Conservation (phyloP, 2,113 vertebrate species). For the Ramphastos sulfuratus region DNA sequence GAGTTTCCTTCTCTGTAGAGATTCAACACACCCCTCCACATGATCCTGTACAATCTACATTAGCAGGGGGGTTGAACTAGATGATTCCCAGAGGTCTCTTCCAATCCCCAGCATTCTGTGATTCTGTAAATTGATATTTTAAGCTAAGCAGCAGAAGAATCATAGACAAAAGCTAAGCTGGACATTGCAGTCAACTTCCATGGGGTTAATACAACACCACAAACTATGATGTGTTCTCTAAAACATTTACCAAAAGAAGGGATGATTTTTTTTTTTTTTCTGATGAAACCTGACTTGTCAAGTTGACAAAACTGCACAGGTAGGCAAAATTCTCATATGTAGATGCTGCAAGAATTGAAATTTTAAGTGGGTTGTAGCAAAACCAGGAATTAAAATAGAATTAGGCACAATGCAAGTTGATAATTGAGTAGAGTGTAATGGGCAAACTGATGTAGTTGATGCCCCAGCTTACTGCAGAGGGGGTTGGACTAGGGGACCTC, state of each 20-base stretch:
- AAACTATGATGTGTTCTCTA: background rate
- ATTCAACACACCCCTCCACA: too few species aligned
- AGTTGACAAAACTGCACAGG: background rate
- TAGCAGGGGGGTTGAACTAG: too few species aligned
- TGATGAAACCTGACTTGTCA: background rate
- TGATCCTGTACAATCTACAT: too few species aligned
- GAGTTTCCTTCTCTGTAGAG: too few species aligned
- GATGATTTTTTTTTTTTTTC: background rate
- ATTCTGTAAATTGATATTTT: background rate
- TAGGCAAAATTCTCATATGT: background rate
- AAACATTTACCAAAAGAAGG: background rate
- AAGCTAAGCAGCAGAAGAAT: background rate
- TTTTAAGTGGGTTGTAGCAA: background rate
- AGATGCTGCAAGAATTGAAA: background rate
- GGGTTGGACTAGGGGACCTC: too few species aligned
- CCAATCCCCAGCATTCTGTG: too few species aligned
- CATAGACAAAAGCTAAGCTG: background rate
- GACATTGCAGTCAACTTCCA: background rate
- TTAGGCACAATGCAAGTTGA: background rate
- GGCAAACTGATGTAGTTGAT: too few species aligned
- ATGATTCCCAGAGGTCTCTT: too few species aligned
- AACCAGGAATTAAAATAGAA: background rate
- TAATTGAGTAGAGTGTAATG: background rate
- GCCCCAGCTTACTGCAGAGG: too few species aligned
- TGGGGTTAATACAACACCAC: background rate